A percentile compares a stretch with the other conserved stretches of the same genome.
These are phyloP conservation scores for Recurvirostra avosetta DNA, from an alignment of 2,113 vertebrate species.

Conservation along the genomic window DNA sequence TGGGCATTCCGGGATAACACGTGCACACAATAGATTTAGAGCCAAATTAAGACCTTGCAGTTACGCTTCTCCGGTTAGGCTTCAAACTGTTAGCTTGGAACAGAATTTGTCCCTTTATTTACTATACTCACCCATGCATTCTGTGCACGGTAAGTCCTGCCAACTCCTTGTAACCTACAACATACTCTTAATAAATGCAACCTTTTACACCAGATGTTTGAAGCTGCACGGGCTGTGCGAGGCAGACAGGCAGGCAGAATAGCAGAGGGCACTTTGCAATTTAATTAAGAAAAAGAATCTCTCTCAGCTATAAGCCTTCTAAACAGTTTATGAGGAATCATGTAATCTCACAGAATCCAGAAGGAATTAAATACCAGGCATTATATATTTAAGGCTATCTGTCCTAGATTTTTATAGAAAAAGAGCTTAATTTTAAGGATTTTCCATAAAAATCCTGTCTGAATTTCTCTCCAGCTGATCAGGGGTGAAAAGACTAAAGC, in stretches of 20 bases:
- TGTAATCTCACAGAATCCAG: neutral
- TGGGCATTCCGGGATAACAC: rapidly evolving
- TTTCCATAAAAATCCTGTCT: neutral
- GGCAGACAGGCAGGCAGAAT: neutral
- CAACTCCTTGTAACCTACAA: neutral
- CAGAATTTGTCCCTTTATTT: neutral
- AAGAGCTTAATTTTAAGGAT: neutral
- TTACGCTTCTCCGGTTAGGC: neutral
- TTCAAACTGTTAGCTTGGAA: neutral
- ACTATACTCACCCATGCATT: neutral
- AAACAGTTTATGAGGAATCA: neutral
- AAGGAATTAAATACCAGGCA: neutral
- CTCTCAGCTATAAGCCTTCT: neutral
- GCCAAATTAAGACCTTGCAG: neutral
- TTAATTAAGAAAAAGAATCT: neutral
- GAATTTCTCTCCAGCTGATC: neutral
- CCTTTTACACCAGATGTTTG: neutral
- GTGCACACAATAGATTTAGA: rapidly evolving
- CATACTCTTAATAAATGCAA: neutral
- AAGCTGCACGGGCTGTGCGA: neutral
- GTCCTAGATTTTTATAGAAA: neutral
- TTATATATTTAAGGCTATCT: neutral
- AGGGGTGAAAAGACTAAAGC: neutral
- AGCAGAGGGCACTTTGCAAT: neutral
- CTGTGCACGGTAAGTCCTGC: neutral